Conservation (phyloP, 2,797 vertebrate species). For the Danio tinwini region DNA sequence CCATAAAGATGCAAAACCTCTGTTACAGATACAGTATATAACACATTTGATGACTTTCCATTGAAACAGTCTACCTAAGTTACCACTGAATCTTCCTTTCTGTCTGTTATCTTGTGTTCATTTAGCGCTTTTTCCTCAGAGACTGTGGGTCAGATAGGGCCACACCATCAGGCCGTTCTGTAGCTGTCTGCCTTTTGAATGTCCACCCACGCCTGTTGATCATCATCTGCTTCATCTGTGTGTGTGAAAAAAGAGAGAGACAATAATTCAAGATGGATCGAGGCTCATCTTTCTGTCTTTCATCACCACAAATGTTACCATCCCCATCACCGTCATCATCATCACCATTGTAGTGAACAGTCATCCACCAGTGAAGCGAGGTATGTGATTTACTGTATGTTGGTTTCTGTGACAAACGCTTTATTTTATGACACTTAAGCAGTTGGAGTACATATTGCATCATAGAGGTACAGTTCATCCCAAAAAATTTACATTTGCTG, state of each 20-base stretch:
- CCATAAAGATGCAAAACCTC: no score
- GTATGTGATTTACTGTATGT: slow-evolving; percentile 28
- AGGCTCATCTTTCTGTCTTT: slow-evolving; percentile 57
- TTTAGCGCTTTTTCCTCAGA: slow-evolving; percentile 8
- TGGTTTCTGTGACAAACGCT: slow-evolving; percentile 20
- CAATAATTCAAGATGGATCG: slow-evolving; percentile 22
- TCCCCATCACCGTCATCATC: slow-evolving; percentile 58
- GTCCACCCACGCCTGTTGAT: slow-evolving; percentile 18
- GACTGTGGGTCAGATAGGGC: slow-evolving; percentile 7
- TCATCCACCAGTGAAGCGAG: slow-evolving; percentile 20
- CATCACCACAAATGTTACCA: slow-evolving; percentile 60
- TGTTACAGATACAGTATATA: no score
- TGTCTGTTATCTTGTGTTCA: neutral
- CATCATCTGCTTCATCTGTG: slow-evolving; percentile 16
- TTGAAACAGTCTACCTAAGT: no score
- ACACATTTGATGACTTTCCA: no score
- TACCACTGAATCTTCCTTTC: no score
- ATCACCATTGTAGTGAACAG: slow-evolving; percentile 51
- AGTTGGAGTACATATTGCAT: neutral
- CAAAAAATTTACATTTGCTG: no score
- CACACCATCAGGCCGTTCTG: neutral
- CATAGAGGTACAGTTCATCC: neutral
- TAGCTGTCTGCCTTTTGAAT: slow-evolving; percentile 4
- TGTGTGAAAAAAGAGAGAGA: slow-evolving; percentile 12
- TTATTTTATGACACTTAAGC: neutral